Base-by-base conservation (phyloP, 2,888 invertebrate species). In the Caenorhabditis zanzibari region DNA sequence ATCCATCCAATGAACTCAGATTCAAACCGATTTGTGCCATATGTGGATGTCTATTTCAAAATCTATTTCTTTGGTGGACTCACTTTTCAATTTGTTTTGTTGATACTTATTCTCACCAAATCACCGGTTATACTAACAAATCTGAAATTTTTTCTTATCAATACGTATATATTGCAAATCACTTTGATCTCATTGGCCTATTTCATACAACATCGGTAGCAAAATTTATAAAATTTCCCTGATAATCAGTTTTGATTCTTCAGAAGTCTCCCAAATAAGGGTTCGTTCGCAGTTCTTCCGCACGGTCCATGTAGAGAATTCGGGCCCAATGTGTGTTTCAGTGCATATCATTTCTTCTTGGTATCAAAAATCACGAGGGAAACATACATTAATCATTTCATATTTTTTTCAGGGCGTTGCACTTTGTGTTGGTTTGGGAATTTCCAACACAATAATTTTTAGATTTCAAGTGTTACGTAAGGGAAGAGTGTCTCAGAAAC, bases 331-430 rank as follows among this genome's bases (percentile, higher is more conserved):
- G 32, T 41, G 3, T 81, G 80, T 19, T 81, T 81, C 35, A 14
- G 52, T 10, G 59, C 73, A 5, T 81, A 81, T 73, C 80, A 81
- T 28, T 56, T 81, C 24, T 81, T 81, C 54, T 38, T 81, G 38
- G 80, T 71, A 24, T 12, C 9, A 24, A 1, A 24, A 38, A 10
- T 14, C 1, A 14, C 14, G 9, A 24, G 1, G n/a, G 19, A 32
- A 24, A 32, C 68, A 19, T 32, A 22, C 24, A 26, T 54, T 26
- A 26, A 54, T 7, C 1, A 26, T 54, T 54, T 35, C 32, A 14
- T n/a, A n/a, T n/a, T 5, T 54, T 10, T 71, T 54, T 58, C 58
- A 75, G 75, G 75, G 76, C 0, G 52, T 69, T 28, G 66, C 76
- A 24, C 72, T 81, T 14, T 58, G 59, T 44, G 68, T 73, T 16